Evolutionary conservation across 1,140 invertebrate genomes (phyloP).

Genomic region (Daktulosphaira vitifoliae): DNA sequence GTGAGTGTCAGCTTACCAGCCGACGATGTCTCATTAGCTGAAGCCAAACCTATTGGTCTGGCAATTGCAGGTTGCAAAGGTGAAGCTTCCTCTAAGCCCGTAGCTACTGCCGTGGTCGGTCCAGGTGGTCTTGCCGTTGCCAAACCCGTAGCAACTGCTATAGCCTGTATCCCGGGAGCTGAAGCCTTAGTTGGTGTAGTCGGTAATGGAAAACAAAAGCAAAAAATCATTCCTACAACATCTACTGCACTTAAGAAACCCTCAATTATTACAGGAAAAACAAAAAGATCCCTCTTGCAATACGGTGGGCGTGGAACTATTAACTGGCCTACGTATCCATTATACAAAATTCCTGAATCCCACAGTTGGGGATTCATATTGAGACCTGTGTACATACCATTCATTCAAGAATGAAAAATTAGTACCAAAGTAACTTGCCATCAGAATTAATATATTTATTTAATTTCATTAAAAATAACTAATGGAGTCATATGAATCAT

Average conservation of each 20-base stretch:
- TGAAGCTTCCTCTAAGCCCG: conserved; percentile 57
- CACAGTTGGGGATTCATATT: conserved; percentile 26
- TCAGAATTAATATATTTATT: no score
- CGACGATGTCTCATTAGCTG: conserved; percentile 54
- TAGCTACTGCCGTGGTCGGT: conserved; percentile 57
- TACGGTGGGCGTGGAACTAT: no score
- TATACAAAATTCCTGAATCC: conserved; percentile 28
- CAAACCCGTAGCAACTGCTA: conserved; percentile 57
- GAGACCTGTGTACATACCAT: not conserved
- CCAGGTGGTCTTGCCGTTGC: conserved; percentile 56
- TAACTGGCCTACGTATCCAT: conserved; percentile 17
- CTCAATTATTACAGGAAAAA: not conserved
- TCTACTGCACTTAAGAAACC: not conserved
- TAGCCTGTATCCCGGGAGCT: conserved; percentile 50
- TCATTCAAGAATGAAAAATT: no score
- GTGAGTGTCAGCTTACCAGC: conserved; percentile 47
- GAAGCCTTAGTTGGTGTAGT: conserved; percentile 36
- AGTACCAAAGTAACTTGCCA: no score
- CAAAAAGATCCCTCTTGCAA: not conserved
- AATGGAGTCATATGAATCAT: no score
- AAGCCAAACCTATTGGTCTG: conserved; percentile 59
- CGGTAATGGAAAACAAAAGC: conserved; percentile 27
- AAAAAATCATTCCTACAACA: not conserved
- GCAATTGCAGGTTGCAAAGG: conserved; percentile 51
- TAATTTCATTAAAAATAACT: no score